These are phyloP conservation scores for Mantis religiosa DNA, from an alignment of 2,888 invertebrate genomes.

Conservation along the genomic window DNA sequence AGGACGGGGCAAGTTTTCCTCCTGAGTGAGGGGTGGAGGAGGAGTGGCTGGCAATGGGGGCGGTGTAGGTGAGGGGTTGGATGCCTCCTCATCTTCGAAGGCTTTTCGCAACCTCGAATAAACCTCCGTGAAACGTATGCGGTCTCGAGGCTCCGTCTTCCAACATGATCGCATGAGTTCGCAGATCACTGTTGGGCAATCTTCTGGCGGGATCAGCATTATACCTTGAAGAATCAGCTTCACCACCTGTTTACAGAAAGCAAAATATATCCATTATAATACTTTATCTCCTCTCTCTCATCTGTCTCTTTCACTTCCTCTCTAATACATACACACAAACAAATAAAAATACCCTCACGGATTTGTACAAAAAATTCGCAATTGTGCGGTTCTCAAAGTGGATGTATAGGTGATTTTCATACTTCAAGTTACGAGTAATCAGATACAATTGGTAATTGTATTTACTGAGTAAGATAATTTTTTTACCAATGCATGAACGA, in stretches of 20 bases:
- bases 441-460: no score
- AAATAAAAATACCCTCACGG: no score
- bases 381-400: no score
- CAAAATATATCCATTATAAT: background rate
- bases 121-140: constrained; percentile 68
- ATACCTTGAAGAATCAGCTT: constrained; percentile 76
- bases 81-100: constrained; percentile 35
- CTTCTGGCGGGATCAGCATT: constrained; percentile 73
- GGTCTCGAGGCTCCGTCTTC: constrained; percentile 74
- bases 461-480: no score
- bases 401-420: no score
- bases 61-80: background rate
- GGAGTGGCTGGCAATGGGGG: background rate
- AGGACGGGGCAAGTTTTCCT: constrained; percentile 35
- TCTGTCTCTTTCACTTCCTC: no score
- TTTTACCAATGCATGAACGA: no score
- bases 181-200: constrained; percentile 67
- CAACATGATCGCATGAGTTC: constrained; percentile 76
- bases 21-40: background rate
- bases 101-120: constrained; percentile 57
- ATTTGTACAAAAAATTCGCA: no score
- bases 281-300: no score
- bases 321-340: no score
- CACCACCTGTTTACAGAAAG: constrained; percentile 52
- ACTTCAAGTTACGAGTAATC: no score